phyloP scores from a whole-genome alignment of 2,797 vertebrate species.

The Neomorphus geoffroyi region DNA sequence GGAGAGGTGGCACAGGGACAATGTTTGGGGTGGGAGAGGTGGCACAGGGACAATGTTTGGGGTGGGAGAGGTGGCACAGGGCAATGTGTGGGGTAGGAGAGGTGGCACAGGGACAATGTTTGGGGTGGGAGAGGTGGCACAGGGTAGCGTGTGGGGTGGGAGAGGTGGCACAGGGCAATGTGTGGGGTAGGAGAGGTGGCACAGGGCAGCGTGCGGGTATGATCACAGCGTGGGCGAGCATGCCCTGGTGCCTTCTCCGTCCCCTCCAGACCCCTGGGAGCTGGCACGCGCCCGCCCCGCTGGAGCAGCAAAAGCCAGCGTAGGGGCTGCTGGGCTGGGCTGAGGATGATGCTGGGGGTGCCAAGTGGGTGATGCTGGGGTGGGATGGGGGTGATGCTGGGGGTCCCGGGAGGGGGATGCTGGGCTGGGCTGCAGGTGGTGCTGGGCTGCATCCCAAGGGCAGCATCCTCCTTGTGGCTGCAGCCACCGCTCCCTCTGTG shows the following conservation, averaged over 20 bases:
- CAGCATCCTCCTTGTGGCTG: background rate
- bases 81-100: too few relatives aligned
- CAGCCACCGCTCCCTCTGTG: accelerated
- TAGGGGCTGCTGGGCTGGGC: background rate
- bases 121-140: too few relatives aligned
- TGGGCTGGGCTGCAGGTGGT: too few relatives aligned
- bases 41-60: accelerated
- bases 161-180: background rate
- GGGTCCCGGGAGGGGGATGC: too few relatives aligned
- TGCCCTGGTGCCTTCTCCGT: accelerated
- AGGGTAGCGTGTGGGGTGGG: too few relatives aligned
- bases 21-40: too few relatives aligned
- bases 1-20: background rate
- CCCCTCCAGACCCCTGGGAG: accelerated
- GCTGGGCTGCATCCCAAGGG: background rate
- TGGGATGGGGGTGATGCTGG: too few relatives aligned
- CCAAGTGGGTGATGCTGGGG: too few relatives aligned
- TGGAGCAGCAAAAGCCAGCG: accelerated
- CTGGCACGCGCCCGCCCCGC: background rate
- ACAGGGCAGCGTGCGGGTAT: accelerated
- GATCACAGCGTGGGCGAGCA: background rate
- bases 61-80: too few relatives aligned
- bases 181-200: too few relatives aligned
- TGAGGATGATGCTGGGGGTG: too few relatives aligned
- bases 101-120: too few relatives aligned